Conservation (phyloP, 2,888 invertebrate species). For the Liodrosophila aerea region DNA sequence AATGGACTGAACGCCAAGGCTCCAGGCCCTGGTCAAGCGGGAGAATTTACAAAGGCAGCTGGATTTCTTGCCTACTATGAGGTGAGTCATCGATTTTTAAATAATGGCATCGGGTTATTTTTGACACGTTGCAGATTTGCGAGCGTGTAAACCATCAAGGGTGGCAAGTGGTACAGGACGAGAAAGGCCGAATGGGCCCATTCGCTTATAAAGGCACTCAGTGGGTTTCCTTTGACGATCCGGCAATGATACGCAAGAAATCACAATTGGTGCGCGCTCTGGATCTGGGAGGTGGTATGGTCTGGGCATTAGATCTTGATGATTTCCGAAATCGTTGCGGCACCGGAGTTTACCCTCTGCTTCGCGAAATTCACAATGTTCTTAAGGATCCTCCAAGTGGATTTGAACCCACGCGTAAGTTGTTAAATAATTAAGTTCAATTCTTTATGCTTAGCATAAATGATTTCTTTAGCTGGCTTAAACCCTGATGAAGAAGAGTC, state of each 20-base stretch:
- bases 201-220: constrained; percentile 93
- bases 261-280: constrained; percentile 90
- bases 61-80: constrained; percentile 95
- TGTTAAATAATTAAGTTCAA: not conserved
- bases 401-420: constrained; percentile 75
- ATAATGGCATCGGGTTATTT: not conserved
- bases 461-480: constrained; percentile 55
- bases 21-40: constrained; percentile 90
- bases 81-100: constrained; percentile 83
- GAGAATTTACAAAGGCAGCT: constrained; percentile 92
- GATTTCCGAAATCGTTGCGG: constrained; percentile 92
- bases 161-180: constrained; percentile 92
- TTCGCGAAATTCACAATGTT: constrained; percentile 89
- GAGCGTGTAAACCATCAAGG: constrained; percentile 89
- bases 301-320: constrained; percentile 95
- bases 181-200: constrained; percentile 91
- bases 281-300: constrained; percentile 93
- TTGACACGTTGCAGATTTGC: constrained; percentile 86
- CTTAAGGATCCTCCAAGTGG: constrained; percentile 84
- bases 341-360: constrained; percentile 90
- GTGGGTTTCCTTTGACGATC: constrained; percentile 96
- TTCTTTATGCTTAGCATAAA: too few species aligned
- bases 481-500: constrained; percentile 52
- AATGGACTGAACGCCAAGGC: constrained; percentile 90
- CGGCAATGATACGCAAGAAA: constrained; percentile 90